Base-by-base conservation (phyloP, 2,113 vertebrate genomes). In the Apteryx owenii region DNA sequence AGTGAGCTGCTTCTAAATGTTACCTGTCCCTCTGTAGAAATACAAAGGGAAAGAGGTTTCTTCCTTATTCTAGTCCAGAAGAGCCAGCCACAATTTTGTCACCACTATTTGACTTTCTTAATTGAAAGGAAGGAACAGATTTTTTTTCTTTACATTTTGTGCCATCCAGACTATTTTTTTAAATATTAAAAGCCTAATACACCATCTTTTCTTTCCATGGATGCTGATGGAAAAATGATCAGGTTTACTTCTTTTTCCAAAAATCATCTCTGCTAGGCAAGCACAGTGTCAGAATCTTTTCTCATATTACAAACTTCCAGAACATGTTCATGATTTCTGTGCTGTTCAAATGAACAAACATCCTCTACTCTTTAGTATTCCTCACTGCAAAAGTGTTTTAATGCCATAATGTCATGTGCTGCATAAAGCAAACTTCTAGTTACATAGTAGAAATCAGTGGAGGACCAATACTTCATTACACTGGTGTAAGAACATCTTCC, bases 241-340 rank as follows among this genome's bases (percentile, higher is more conserved):
- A 96, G 98, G 93, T 97, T 98, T 2, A 98, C 98, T 91, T 98
- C 98, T 42, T 99, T 99, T 94, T 98, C 98, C 19, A 98, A 99
- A 98, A 97, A 15, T 98, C 86, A 92, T 98, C 71, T 99, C 98
- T n/a, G 97, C 98, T 15, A 98, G 98, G 98, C 98, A 97, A 98
- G 90, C 5, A 65, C 18, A 84, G 51, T 13, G 65, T 82, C n/a
- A 85, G 65, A 89, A 54, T 28, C 1, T 72, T 73, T 90, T 65
- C 48, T 81, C 3, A 0, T 51, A 44, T 46, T 69, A 61, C 20
- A 31, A 51, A 10, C 15, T 61, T 70, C 13, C 60, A 89, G 81
- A 91, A 87, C 7, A 31, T 1, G 15, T 68, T 85, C 6, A 10
- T 62, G 29, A 66, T 75, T 93, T 93, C 81, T 62, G 13, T 53